Percentiles rank a stretch among this genome's conserved stretches.
Conservation (phyloP, 2,888 invertebrate genomes). For the Crematogaster levior region DNA sequence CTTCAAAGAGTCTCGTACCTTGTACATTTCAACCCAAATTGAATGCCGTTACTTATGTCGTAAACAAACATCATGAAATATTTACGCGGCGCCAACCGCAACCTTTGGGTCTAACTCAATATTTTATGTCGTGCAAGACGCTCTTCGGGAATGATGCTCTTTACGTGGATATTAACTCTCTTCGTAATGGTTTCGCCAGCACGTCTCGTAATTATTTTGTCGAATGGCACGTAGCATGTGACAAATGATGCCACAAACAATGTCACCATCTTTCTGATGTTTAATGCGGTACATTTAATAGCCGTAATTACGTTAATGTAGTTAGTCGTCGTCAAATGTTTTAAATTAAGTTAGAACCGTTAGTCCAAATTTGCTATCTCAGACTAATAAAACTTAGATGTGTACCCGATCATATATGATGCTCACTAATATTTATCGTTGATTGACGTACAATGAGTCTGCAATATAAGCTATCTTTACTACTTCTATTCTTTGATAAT, state of each 20-base stretch:
- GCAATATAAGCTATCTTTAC: background rate
- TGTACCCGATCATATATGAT: background rate
- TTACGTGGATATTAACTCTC: background rate
- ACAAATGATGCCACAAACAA: background rate
- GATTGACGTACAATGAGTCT: background rate
- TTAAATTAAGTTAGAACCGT: background rate
- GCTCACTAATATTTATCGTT: background rate
- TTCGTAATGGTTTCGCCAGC: background rate
- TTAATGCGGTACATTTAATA: too few species aligned
- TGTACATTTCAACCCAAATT: background rate
- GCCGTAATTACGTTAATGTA: slow-evolving; percentile 32
- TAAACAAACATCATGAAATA: slow-evolving; percentile 11
- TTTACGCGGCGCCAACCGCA: background rate
- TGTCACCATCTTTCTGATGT: background rate
- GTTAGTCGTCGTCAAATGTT: slow-evolving; percentile 14
- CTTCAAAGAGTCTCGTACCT: background rate
- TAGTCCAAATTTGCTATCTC: background rate
- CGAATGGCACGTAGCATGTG: background rate
- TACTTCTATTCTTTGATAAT: background rate
- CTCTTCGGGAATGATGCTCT: background rate
- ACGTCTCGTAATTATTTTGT: slow-evolving; percentile 13
- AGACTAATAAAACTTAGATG: background rate
- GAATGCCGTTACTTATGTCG: background rate
- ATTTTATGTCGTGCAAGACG: background rate
- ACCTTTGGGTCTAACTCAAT: background rate